Evolutionary conservation across 2,888 invertebrate genomes (phyloP).

Genomic region (Serripes groenlandicus): DNA sequence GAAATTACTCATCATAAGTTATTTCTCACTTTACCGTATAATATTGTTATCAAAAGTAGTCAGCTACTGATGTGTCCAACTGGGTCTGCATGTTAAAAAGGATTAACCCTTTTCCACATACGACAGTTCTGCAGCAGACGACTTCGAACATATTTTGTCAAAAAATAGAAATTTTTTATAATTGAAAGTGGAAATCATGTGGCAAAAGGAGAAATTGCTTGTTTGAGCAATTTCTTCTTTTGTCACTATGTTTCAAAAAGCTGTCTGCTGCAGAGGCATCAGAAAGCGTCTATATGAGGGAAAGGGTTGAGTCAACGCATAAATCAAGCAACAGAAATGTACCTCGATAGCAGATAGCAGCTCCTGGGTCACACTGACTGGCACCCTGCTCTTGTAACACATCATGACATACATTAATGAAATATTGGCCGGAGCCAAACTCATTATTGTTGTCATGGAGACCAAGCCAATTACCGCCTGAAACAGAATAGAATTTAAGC

Average conservation of each 20-base stretch:
- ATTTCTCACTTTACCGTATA: too few species aligned
- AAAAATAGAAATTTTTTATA: not conserved
- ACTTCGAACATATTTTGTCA: too few species aligned
- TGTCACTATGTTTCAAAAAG: not conserved
- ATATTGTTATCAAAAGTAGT: too few species aligned
- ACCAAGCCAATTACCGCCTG: constrained; percentile 78
- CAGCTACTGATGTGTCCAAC: too few species aligned
- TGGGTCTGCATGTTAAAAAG: too few species aligned
- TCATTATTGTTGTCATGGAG: constrained; percentile 66
- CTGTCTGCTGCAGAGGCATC: not conserved
- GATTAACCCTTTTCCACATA: too few species aligned
- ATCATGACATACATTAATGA: constrained; percentile 78
- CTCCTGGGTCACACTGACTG: constrained; percentile 73
- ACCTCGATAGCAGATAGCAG: constrained; percentile 77
- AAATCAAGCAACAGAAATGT: not conserved
- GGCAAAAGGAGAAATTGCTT: not conserved
- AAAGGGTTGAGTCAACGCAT: too few species aligned
- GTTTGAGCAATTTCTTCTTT: not conserved
- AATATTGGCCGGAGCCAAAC: constrained; percentile 63
- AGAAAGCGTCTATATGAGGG: not conserved
- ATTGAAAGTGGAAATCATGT: not conserved
- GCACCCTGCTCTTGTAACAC: constrained; percentile 63
- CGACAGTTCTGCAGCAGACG: too few species aligned
- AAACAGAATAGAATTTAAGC: too few species aligned
- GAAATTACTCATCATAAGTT: too few species aligned